phyloP scores from a whole-genome alignment of 2,888 invertebrate genomes.

The Escarpia spicata region DNA sequence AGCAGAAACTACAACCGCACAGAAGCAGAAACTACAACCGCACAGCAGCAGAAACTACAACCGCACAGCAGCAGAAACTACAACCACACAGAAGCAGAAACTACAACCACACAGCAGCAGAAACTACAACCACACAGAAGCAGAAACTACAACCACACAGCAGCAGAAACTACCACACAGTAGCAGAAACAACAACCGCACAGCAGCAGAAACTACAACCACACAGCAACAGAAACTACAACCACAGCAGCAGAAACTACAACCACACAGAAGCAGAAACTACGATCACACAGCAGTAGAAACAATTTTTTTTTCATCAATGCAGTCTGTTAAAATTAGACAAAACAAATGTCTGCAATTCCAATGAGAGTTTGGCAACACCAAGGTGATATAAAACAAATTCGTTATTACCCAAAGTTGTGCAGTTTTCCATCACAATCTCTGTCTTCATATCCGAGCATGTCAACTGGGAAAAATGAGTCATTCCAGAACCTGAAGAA shows the following conservation, averaged over 20 bases:
- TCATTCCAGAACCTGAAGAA: background rate
- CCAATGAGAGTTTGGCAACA: background rate
- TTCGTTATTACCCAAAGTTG: background rate
- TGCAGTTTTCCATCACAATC: background rate
- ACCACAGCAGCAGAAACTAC: slow-evolving; percentile 30
- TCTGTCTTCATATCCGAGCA: background rate
- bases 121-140: slow-evolving; percentile 29
- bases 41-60: slow-evolving; percentile 31
- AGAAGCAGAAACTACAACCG: slow-evolving; percentile 31
- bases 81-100: background rate
- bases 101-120: background rate
- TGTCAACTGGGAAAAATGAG: background rate
- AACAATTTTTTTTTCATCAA: background rate
- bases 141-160: slow-evolving; percentile 32
- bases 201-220: slow-evolving; percentile 30
- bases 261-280: slow-evolving; percentile 27
- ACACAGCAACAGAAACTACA: slow-evolving; percentile 31
- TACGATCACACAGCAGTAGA: slow-evolving; percentile 17
- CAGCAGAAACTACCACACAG: slow-evolving; percentile 24
- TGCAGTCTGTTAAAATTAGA: background rate
- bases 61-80: slow-evolving; percentile 30
- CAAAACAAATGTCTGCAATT: background rate
- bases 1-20: slow-evolving; percentile 31
- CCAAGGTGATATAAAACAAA: background rate
- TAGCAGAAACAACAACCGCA: slow-evolving; percentile 31